Evolutionary conservation across 1,140 invertebrate genomes (phyloP).

Genomic region (Psilanteris sp.): DNA sequence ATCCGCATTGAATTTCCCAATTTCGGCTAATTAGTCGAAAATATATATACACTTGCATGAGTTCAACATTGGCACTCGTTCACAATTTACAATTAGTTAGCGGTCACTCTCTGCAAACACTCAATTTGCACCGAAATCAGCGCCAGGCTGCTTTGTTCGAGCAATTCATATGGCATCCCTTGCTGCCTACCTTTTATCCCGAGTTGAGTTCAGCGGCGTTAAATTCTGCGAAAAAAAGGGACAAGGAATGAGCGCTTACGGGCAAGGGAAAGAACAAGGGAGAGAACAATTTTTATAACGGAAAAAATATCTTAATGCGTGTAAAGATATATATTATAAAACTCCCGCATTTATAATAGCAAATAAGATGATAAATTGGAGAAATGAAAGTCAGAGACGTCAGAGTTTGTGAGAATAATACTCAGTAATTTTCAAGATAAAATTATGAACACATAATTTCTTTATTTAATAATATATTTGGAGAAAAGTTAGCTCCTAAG

Average conservation of each 20-base stretch:
- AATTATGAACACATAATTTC: too few species aligned
- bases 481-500: too few species aligned
- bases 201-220: constrained; percentile 26
- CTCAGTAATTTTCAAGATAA: too few species aligned
- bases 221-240: constrained; percentile 46
- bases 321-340: constrained; percentile 20
- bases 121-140: constrained; percentile 76
- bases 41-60: constrained; percentile 69
- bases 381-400: too few species aligned
- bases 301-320: constrained; percentile 13
- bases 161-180: constrained; percentile 64
- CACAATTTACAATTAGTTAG: constrained; percentile 76
- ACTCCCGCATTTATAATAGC: too few species aligned
- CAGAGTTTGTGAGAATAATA: too few species aligned
- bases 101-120: constrained; percentile 69
- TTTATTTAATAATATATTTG: too few species aligned
- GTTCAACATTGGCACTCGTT: constrained; percentile 62
- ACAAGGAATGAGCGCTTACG: constrained; percentile 17
- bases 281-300: constrained; percentile 11
- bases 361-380: constrained; percentile 26
- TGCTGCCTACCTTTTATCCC: constrained; percentile 41
- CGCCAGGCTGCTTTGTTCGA: constrained; percentile 67
- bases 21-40: constrained; percentile 71
- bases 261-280: background rate
- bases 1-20: constrained; percentile 65